A percentile compares a stretch with the other conserved stretches of the same genome.
Evolutionary conservation across 1,140 invertebrate genomes (phyloP).

Genomic region (Bombus superbus): DNA sequence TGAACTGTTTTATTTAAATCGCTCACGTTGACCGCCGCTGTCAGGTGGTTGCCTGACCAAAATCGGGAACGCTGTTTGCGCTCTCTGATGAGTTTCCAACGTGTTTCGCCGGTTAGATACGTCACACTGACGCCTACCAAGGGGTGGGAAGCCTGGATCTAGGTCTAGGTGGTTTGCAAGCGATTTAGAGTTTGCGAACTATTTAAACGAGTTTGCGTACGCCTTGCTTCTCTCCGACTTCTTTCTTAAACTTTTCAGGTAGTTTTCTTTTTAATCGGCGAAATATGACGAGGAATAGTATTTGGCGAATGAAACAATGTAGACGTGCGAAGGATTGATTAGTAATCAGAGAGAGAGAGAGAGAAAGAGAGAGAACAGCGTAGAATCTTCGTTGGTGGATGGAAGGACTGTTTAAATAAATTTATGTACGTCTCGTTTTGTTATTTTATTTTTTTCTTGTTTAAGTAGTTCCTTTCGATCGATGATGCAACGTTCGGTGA

Average conservation of each 20-base stretch:
- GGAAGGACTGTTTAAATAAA: too few species aligned
- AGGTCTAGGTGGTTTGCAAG: neutral
- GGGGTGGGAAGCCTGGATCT: neutral
- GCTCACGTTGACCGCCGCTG: slow-evolving; percentile 1
- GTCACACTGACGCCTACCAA: too few species aligned
- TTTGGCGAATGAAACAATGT: neutral
- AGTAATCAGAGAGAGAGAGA: neutral
- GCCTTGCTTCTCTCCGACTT: too few species aligned
- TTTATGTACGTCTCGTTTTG: too few species aligned
- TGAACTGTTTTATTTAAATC: slow-evolving; percentile 43
- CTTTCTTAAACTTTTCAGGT: neutral
- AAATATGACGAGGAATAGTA: neutral
- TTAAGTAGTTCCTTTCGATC: too few species aligned
- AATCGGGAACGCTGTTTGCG: slow-evolving; percentile 29
- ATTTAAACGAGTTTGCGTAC: neutral
- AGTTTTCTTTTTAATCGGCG: neutral
- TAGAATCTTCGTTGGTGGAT: too few species aligned
- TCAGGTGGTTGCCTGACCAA: slow-evolving; percentile 36
- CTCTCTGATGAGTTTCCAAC: slow-evolving; percentile 5
- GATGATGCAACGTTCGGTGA: too few species aligned
- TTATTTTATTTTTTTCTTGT: too few species aligned
- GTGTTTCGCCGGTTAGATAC: neutral
- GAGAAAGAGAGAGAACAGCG: too few species aligned
- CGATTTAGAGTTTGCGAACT: neutral
- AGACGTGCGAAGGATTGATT: neutral